phyloP scores from a whole-genome alignment of 2,113 vertebrate genomes.

The Laterallus jamaicensis region DNA sequence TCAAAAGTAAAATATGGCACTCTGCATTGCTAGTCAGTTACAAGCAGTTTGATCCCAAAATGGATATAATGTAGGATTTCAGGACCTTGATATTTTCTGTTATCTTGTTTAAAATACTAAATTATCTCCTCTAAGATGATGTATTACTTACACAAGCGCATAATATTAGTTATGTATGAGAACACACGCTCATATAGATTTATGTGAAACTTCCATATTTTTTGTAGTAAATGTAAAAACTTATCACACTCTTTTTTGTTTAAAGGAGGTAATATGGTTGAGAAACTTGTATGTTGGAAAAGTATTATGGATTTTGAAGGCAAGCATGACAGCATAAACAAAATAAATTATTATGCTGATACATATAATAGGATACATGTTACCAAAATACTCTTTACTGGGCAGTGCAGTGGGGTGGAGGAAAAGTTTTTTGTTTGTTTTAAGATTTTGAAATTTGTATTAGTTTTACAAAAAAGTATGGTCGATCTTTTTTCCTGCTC shows the following conservation, averaged over 20 bases:
- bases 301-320: not conserved
- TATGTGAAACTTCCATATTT: not conserved
- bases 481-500: not conserved
- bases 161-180: not conserved
- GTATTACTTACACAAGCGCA: not conserved
- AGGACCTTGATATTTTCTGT: not conserved
- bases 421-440: not conserved
- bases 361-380: not conserved
- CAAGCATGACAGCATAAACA: not conserved
- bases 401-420: not conserved
- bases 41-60: not conserved
- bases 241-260: not conserved
- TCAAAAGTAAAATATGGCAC: not conserved
- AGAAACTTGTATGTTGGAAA: not conserved
- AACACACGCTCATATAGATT: not conserved
- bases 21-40: not conserved
- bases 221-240: not conserved
- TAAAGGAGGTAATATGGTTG: not conserved
- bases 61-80: not conserved
- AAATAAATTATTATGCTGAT: not conserved
- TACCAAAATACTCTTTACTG: not conserved
- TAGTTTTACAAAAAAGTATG: not conserved
- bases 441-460: not conserved
- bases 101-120: not conserved
- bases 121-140: not conserved